A percentile compares a stretch with the other conserved stretches of the same genome.
Conservation (phyloP, 2,797 vertebrate genomes). For the Limosa lapponica region DNA sequence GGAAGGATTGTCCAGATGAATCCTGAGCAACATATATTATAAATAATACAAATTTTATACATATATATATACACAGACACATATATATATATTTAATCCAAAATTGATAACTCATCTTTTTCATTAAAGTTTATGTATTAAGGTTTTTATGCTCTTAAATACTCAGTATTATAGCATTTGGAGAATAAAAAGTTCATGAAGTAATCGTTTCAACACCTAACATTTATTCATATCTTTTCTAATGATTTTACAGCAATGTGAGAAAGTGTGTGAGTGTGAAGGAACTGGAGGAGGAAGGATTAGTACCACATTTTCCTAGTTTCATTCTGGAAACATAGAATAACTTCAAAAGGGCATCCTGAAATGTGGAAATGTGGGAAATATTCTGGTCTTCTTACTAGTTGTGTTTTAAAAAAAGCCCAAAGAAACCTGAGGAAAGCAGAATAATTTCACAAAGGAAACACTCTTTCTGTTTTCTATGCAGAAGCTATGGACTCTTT, state of each 20-base stretch:
- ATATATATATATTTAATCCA: not conserved
- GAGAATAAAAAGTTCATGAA: not conserved
- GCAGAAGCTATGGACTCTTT: not conserved
- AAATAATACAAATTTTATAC: rapidly evolving
- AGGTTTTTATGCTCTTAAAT: not conserved
- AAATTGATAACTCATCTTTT: rapidly evolving
- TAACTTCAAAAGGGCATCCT: not conserved
- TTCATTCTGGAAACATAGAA: not conserved
- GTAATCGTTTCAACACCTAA: not conserved
- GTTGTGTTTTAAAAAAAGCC: not conserved
- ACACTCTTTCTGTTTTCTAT: constrained; percentile 1
- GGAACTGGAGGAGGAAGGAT: not conserved
- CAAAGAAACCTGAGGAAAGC: not conserved
- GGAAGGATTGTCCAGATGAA: not conserved
- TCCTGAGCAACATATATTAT: not conserved
- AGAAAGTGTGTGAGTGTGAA: not conserved
- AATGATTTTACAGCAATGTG: not conserved
- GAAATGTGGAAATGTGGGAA: not conserved
- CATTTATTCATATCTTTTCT: not conserved
- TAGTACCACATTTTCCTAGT: not conserved
- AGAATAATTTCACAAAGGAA: constrained; percentile 50
- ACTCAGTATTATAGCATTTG: not conserved
- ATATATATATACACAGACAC: too few species aligned
- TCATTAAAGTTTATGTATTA: not conserved
- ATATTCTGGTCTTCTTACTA: not conserved